Evolutionary conservation across 2,888 invertebrate species (phyloP).

Genomic region (Tryphoninae sp.): DNA sequence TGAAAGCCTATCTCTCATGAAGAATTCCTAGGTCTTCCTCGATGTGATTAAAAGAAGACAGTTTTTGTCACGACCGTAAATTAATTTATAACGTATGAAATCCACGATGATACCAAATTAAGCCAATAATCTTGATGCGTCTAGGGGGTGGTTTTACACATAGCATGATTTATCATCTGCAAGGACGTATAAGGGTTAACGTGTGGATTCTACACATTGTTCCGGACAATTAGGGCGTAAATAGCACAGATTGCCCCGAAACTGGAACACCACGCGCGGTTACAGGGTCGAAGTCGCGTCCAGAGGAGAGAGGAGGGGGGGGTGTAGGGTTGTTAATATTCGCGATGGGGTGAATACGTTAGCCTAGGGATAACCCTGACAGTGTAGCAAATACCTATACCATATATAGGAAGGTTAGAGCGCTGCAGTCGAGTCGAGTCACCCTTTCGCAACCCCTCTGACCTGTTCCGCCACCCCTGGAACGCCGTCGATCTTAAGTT

Average conservation of each 20-base stretch:
- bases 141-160: too few relatives aligned
- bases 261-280: constrained; percentile 6
- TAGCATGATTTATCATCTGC: too few relatives aligned
- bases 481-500: constrained; percentile 45
- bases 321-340: constrained; percentile 42
- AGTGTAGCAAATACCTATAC: constrained; percentile 19
- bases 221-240: constrained; percentile 48
- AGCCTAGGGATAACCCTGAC: constrained; percentile 38
- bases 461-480: constrained; percentile 1
- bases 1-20: too few relatives aligned
- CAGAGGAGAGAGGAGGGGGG: neutral
- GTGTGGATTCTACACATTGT: constrained; percentile 41
- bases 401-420: neutral
- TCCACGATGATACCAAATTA: too few relatives aligned
- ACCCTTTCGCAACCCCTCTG: constrained; percentile 34
- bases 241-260: constrained; percentile 30
- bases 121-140: too few relatives aligned
- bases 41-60: too few relatives aligned
- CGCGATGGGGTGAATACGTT: constrained; percentile 22
- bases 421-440: constrained; percentile 2
- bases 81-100: too few relatives aligned
- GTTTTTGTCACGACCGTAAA: too few relatives aligned
- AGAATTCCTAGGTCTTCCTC: too few relatives aligned
- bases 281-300: constrained; percentile 15
- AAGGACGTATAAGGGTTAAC: neutral